Evolutionary conservation across 1,140 invertebrate genomes (phyloP).

Genomic region (Pseudachorutes palmiensis): DNA sequence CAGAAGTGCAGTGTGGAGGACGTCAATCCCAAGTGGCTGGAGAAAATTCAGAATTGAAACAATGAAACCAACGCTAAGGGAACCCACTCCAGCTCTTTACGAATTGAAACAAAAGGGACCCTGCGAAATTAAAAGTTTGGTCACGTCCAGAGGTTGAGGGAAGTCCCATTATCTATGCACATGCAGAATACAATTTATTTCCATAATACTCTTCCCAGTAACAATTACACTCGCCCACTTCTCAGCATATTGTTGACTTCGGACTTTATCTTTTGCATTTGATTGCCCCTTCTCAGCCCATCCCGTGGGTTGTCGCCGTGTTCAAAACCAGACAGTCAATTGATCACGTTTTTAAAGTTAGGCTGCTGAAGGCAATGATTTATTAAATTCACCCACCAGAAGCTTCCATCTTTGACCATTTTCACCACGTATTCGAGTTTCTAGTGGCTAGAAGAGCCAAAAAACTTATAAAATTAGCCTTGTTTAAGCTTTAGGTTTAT

Average conservation of each 20-base stretch:
- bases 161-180: conserved; percentile 6
- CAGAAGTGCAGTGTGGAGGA: neutral
- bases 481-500: too few relatives aligned
- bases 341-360: neutral
- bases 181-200: conserved; percentile 11
- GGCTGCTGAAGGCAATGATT: conserved; percentile 2
- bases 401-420: neutral
- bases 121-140: conserved; percentile 5
- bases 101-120: conserved; percentile 1
- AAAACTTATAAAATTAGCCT: too few relatives aligned
- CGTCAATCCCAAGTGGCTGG: neutral
- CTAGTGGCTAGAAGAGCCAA: too few relatives aligned
- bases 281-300: neutral
- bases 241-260: conserved; percentile 6
- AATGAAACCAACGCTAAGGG: neutral
- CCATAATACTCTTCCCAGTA: neutral
- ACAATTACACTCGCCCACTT: conserved; percentile 7
- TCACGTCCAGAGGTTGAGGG: neutral
- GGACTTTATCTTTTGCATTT: neutral
- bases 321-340: conserved; percentile 10
- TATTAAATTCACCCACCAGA: neutral
- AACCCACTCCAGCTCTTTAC: too few relatives aligned
- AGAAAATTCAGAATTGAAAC: too few relatives aligned
- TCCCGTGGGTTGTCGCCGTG: too few relatives aligned
- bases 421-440: conserved; percentile 10